phyloP scores from a whole-genome alignment of 2,113 vertebrate species.

The Zapornia atra region DNA sequence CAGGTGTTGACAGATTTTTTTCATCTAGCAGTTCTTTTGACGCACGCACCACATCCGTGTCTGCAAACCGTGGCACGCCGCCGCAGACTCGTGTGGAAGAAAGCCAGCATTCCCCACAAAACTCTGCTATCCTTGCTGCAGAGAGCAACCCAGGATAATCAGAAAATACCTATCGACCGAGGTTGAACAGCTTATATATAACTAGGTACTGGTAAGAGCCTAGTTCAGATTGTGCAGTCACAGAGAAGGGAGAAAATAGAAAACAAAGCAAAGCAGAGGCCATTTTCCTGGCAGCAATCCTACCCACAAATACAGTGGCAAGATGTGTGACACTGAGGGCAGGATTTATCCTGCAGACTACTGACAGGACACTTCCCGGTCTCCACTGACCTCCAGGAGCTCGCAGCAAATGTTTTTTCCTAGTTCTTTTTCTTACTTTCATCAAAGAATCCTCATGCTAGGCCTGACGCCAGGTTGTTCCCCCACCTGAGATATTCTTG shows the following conservation, averaged over 20 bases:
- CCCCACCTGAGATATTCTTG: neutral
- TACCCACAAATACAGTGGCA: neutral
- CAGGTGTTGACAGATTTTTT: neutral
- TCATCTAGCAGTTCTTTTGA: neutral
- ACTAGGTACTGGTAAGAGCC: neutral
- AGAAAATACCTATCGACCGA: neutral
- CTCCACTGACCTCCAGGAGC: neutral
- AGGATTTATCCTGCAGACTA: neutral
- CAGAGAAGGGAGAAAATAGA: neutral
- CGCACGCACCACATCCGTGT: accelerated
- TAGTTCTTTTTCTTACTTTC: neutral
- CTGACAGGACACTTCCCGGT: neutral
- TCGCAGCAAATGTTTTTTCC: neutral
- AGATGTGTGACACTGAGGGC: neutral
- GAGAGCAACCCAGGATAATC: neutral
- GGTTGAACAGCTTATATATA: neutral
- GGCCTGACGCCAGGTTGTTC: neutral
- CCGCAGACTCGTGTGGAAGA: neutral
- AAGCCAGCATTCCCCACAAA: neutral
- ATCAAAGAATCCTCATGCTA: neutral
- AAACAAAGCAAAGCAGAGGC: neutral
- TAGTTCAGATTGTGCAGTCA: neutral
- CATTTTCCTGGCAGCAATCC: neutral
- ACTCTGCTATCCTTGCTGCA: neutral
- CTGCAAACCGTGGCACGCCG: neutral